These are phyloP conservation scores for Stenurella melanura DNA, from an alignment of 2,888 invertebrate genomes.

Conservation along the genomic window DNA sequence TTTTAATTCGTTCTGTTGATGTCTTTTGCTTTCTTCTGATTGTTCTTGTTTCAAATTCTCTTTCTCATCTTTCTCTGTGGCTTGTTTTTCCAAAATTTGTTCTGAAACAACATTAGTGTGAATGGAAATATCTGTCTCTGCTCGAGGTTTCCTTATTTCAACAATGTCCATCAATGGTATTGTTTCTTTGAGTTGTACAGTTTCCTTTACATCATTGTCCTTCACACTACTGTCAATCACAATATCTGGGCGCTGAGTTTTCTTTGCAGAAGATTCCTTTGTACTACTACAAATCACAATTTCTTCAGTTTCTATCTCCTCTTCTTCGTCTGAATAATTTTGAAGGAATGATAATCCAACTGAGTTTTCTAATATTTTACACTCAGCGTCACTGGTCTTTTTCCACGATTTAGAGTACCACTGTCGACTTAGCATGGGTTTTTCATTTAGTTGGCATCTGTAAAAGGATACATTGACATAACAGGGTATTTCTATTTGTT, in stretches of 20 bases:
- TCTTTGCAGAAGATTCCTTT: slow-evolving; percentile 14
- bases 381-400: slow-evolving; percentile 59
- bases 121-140: neutral
- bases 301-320: slow-evolving; percentile 61
- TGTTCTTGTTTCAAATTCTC: neutral
- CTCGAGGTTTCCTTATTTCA: neutral
- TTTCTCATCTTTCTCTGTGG: neutral
- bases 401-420: slow-evolving; percentile 68
- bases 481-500: neutral
- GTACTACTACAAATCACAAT: slow-evolving; percentile 49
- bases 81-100: neutral
- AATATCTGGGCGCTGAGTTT: neutral
- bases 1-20: slow-evolving; percentile 33
- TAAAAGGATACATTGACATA: slow-evolving; percentile 13
- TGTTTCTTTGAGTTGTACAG: neutral
- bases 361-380: slow-evolving; percentile 67
- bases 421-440: slow-evolving; percentile 52
- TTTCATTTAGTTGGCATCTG: slow-evolving; percentile 42
- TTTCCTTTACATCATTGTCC: neutral
- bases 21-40: neutral
- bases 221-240: neutral
- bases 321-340: slow-evolving; percentile 68
- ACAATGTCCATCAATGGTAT: neutral
- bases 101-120: neutral
- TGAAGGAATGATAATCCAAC: slow-evolving; percentile 69